These are phyloP conservation scores for Pygocentrus nattereri DNA, from an alignment of 2,797 vertebrate genomes.

Conservation along the genomic window DNA sequence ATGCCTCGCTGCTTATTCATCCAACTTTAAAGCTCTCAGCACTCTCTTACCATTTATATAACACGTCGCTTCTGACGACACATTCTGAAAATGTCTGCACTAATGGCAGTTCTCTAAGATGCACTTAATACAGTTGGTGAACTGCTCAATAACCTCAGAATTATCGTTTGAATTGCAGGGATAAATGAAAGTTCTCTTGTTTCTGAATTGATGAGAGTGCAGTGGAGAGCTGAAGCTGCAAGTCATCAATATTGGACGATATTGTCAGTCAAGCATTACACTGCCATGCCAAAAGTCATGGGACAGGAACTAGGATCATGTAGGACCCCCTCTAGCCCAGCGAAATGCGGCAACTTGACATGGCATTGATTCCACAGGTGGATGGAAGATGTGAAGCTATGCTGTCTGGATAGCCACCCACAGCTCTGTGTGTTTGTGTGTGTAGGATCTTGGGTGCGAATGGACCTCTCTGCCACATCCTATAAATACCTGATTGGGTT, in stretches of 20 bases:
- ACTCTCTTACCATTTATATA: conserved; percentile 9
- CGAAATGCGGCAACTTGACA: too few relatives aligned
- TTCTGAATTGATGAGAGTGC: neutral
- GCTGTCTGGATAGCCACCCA: too few relatives aligned
- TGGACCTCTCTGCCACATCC: too few relatives aligned
- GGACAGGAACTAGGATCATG: too few relatives aligned
- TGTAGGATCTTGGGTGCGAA: too few relatives aligned
- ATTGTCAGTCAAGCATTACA: too few relatives aligned
- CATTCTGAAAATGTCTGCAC: neutral
- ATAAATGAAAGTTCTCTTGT: neutral
- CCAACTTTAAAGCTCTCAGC: conserved; percentile 26
- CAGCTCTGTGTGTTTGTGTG: too few relatives aligned
- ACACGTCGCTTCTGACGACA: neutral
- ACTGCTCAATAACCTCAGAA: neutral
- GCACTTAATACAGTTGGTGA: neutral
- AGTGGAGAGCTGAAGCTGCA: neutral
- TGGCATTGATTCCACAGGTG: too few relatives aligned
- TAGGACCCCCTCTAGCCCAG: too few relatives aligned
- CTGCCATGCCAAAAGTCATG: too few relatives aligned
- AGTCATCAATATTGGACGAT: neutral
- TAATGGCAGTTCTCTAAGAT: neutral
- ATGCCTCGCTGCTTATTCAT: conserved; percentile 40
- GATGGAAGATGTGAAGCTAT: too few relatives aligned
- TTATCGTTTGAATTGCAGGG: neutral
- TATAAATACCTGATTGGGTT: too few relatives aligned